phyloP scores from a whole-genome alignment of 2,113 vertebrate species.

The Accipiter virgatus region DNA sequence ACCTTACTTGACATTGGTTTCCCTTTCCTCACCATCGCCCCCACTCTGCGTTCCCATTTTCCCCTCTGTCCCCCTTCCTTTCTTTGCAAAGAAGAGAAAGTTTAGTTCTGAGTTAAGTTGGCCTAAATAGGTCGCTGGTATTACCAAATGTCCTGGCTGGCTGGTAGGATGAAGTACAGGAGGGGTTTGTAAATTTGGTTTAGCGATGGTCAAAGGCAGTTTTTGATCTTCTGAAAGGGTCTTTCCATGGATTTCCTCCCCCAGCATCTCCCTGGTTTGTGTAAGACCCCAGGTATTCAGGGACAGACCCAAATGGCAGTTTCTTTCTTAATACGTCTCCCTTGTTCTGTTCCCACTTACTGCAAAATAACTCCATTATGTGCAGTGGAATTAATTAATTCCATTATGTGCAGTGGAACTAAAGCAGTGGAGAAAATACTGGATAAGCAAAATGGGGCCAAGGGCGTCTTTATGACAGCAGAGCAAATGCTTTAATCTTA shows the following conservation, averaged over 20 bases:
- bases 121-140: background rate
- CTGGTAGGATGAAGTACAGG: background rate
- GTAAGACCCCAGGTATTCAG: background rate
- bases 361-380: background rate
- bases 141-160: background rate
- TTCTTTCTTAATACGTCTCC: background rate
- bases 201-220: background rate
- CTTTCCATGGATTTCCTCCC: background rate
- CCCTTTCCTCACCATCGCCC: rapidly evolving
- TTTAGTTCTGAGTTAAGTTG: background rate
- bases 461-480: background rate
- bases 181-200: background rate
- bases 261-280: rapidly evolving
- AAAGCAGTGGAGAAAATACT: background rate
- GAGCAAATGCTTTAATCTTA: background rate
- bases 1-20: background rate
- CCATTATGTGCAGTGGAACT: background rate
- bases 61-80: background rate
- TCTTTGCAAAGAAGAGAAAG: background rate
- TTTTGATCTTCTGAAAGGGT: background rate
- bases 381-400: background rate
- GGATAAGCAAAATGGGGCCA: background rate
- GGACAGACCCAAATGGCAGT: background rate
- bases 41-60: rapidly evolving
- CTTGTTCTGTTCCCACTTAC: background rate